Evolutionary conservation across 2,888 invertebrate species (phyloP).

Genomic region (Nomada lathburiana): DNA sequence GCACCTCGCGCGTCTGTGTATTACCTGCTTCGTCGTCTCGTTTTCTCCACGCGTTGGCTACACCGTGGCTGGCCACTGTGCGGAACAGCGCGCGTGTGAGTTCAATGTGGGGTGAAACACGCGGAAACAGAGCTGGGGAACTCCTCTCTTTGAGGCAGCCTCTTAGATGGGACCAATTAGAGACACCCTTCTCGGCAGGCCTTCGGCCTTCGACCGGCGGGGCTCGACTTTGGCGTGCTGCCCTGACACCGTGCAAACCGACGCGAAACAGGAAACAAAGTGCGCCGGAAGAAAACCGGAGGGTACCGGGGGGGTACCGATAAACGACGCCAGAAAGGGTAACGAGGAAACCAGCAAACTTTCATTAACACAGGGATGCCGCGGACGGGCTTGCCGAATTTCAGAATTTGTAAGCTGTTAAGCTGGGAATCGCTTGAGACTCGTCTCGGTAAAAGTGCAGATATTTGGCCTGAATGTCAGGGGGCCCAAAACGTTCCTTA

Average conservation of each 20-base stretch:
- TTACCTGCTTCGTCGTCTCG: not conserved
- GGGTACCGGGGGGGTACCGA: slow-evolving; percentile 19
- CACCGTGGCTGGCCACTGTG: not conserved
- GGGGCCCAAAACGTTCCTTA: too few relatives aligned
- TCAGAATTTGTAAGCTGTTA: not conserved
- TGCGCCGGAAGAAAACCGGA: slow-evolving; percentile 36
- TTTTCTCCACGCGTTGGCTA: not conserved
- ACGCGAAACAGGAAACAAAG: slow-evolving; percentile 50
- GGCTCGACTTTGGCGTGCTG: slow-evolving; percentile 58
- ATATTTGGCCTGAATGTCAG: too few relatives aligned
- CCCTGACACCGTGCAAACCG: slow-evolving; percentile 30
- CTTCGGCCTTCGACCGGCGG: slow-evolving; percentile 27
- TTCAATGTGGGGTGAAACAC: not conserved
- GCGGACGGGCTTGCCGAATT: not conserved
- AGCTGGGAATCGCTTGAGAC: too few relatives aligned
- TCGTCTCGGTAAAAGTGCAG: too few relatives aligned
- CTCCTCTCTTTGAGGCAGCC: slow-evolving; percentile 74
- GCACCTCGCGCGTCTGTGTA: not conserved
- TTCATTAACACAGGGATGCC: not conserved
- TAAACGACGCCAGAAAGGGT: slow-evolving; percentile 27
- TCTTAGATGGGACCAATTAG: slow-evolving; percentile 79
- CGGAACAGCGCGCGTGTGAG: not conserved
- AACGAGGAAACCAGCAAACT: not conserved
- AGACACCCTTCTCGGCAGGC: slow-evolving; percentile 70
- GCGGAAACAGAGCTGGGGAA: slow-evolving; percentile 52